phyloP scores from a whole-genome alignment of 2,113 vertebrate genomes.

The Nibea coibor region DNA sequence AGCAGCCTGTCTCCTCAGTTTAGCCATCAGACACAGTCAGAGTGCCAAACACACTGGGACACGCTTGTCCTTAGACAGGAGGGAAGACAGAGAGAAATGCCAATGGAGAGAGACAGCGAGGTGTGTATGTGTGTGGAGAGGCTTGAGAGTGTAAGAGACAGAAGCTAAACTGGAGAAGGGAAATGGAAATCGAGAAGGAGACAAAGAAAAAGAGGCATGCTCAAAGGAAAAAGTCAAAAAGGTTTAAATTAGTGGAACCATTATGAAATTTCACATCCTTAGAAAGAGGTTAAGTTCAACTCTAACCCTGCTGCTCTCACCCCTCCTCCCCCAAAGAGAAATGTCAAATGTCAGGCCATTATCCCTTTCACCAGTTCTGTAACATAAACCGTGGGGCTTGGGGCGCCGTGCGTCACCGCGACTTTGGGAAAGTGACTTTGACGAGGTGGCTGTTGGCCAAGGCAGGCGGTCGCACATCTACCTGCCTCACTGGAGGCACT shows the following conservation, averaged over 20 bases:
- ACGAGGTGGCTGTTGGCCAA: slow-evolving; percentile 76
- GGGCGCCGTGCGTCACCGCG: slow-evolving; percentile 70
- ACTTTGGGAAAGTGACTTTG: slow-evolving; percentile 81
- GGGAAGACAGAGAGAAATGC: slow-evolving; percentile 64
- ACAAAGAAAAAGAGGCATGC: neutral
- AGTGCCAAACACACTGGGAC: slow-evolving; percentile 71
- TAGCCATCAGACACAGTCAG: slow-evolving; percentile 76
- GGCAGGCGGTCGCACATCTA: slow-evolving; percentile 64
- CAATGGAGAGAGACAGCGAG: slow-evolving; percentile 29
- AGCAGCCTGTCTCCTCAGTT: slow-evolving; percentile 82
- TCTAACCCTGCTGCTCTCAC: slow-evolving; percentile 16
- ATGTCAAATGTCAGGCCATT: slow-evolving; percentile 75
- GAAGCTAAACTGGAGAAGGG: slow-evolving; percentile 9
- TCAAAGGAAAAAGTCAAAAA: slow-evolving; percentile 20
- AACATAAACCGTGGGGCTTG: slow-evolving; percentile 77
- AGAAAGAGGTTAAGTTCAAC: slow-evolving; percentile 60
- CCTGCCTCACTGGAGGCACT: slow-evolving; percentile 65
- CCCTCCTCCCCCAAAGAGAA: slow-evolving; percentile 42
- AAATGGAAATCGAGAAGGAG: slow-evolving; percentile 26
- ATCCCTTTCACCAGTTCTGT: slow-evolving; percentile 73
- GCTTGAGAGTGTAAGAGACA: slow-evolving; percentile 34
- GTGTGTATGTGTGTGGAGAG: neutral
- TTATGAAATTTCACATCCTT: slow-evolving; percentile 25
- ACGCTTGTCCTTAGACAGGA: slow-evolving; percentile 66
- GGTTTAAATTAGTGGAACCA: slow-evolving; percentile 12